A percentile compares a stretch with the other conserved stretches of the same genome.
These are phyloP conservation scores for Porites divaricata DNA, from an alignment of 92 coral and sea anemone genomes.

Conservation along the genomic window DNA sequence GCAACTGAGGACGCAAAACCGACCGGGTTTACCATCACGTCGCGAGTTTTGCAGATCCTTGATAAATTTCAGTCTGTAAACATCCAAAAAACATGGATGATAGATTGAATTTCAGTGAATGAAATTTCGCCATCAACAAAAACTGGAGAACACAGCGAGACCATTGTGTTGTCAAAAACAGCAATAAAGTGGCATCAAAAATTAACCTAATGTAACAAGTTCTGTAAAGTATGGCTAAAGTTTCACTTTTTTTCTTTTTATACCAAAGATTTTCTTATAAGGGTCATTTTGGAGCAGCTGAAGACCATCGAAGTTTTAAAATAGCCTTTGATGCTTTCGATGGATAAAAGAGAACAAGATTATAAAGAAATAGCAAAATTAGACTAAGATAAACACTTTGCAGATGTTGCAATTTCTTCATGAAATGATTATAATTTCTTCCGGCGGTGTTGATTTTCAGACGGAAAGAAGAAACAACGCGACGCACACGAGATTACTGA, in stretches of 20 bases:
- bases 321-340: neutral
- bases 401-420: constrained; percentile 40
- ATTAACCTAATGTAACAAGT: constrained; percentile 27
- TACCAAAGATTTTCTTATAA: too few species aligned
- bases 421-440: constrained; percentile 18
- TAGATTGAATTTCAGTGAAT: neutral
- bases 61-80: constrained; percentile 1
- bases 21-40: neutral
- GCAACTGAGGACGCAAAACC: neutral
- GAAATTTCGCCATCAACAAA: neutral
- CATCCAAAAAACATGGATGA: neutral
- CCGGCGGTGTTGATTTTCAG: constrained; percentile 15
- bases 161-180: constrained; percentile 2
- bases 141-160: neutral
- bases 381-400: constrained; percentile 25
- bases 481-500: neutral
- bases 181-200: constrained; percentile 29
- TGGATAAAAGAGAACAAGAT: neutral
- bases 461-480: neutral
- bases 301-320: neutral
- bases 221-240: neutral
- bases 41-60: neutral
- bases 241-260: neutral
- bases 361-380: constrained; percentile 19
- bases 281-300: neutral